These are phyloP conservation scores for Drepana falcataria DNA, from an alignment of 2,888 invertebrate species.

Conservation along the genomic window DNA sequence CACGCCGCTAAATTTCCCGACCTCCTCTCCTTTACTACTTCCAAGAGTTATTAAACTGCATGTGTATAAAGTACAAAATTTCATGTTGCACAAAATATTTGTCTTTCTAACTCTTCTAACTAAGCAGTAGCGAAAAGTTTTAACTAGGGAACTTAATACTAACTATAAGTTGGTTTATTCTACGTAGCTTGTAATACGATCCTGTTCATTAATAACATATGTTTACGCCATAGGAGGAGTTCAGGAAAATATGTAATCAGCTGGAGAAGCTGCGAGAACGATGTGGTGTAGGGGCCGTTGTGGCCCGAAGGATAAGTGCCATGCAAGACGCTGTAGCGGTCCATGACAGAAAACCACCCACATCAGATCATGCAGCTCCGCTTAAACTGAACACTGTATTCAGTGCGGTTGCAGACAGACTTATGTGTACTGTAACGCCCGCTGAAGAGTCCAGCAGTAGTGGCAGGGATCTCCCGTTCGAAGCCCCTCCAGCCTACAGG, in stretches of 20 bases:
- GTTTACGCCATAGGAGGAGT: slow-evolving; percentile 83
- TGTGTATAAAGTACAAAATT: neutral
- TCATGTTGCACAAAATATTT: neutral
- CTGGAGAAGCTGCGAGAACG: slow-evolving; percentile 89
- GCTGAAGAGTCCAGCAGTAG: slow-evolving; percentile 74
- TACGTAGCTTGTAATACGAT: too few species aligned
- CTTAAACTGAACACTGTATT: slow-evolving; percentile 74
- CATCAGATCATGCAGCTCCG: slow-evolving; percentile 67
- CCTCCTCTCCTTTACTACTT: neutral
- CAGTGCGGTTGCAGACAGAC: slow-evolving; percentile 72
- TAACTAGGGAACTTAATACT: too few species aligned
- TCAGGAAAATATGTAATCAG: slow-evolving; percentile 87
- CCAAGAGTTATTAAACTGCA: neutral
- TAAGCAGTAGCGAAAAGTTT: too few species aligned
- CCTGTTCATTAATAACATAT: neutral
- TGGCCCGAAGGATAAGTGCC: slow-evolving; percentile 86
- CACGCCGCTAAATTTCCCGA: neutral
- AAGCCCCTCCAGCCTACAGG: slow-evolving; percentile 65
- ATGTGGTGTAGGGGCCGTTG: slow-evolving; percentile 84
- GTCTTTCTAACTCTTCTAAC: neutral
- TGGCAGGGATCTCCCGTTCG: slow-evolving; percentile 66
- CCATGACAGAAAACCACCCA: slow-evolving; percentile 74
- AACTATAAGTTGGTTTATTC: too few species aligned
- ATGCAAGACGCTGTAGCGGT: slow-evolving; percentile 89
- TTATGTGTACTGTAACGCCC: slow-evolving; percentile 73